A percentile compares a stretch with the other conserved stretches of the same genome.
phyloP scores from a whole-genome alignment of 2,888 invertebrate species.

The Calameuta idolon region DNA sequence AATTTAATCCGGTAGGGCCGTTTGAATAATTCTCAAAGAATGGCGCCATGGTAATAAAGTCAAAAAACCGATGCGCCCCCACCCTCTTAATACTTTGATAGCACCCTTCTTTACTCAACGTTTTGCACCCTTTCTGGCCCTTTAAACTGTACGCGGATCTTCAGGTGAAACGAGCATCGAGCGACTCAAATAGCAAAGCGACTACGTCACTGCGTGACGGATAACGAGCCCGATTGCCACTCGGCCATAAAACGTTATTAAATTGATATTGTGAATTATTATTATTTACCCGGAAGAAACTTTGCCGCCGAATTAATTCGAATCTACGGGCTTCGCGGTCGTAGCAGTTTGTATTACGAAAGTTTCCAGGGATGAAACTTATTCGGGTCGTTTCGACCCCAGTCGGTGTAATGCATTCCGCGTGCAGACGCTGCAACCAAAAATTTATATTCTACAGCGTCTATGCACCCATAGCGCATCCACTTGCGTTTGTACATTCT shows the following conservation, averaged over 20 bases:
- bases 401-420: neutral
- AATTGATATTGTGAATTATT: slow-evolving; percentile 52
- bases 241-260: slow-evolving; percentile 38
- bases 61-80: slow-evolving; percentile 17
- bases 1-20: slow-evolving; percentile 37
- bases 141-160: neutral
- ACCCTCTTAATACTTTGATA: neutral
- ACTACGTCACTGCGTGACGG: neutral
- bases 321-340: slow-evolving; percentile 43
- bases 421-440: neutral
- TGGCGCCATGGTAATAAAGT: slow-evolving; percentile 42
- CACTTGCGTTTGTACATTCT: neutral
- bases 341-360: slow-evolving; percentile 43
- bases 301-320: slow-evolving; percentile 58
- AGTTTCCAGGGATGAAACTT: slow-evolving; percentile 28
- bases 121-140: neutral
- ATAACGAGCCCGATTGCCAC: neutral
- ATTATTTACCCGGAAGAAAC: slow-evolving; percentile 50
- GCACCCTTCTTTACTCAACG: neutral
- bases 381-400: slow-evolving; percentile 1
- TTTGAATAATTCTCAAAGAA: slow-evolving; percentile 47
- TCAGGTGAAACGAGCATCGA: neutral
- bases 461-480: neutral
- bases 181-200: neutral
- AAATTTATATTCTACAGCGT: neutral